phyloP scores from a whole-genome alignment of 2,888 invertebrate genomes.

The Drepana falcataria region DNA sequence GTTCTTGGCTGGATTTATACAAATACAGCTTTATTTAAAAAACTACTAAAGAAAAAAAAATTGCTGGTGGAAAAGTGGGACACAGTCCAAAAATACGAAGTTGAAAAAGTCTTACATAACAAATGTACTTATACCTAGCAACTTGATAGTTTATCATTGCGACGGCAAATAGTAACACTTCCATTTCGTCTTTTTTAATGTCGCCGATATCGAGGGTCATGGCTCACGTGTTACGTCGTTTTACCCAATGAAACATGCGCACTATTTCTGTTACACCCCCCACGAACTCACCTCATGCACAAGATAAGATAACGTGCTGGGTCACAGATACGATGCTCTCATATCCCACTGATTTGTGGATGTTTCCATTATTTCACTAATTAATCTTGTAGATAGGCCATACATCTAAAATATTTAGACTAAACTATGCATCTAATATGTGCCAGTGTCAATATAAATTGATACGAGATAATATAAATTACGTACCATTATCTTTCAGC shows the following conservation, averaged over 20 bases:
- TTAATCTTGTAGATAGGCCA: slow-evolving; percentile 6
- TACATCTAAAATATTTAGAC: slow-evolving; percentile 5
- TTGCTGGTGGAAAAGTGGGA: no score
- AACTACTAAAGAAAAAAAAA: no score
- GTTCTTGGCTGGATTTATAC: no score
- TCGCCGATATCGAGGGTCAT: not conserved
- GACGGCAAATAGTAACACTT: not conserved
- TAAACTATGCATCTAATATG: not conserved
- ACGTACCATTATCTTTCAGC: no score
- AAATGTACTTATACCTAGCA: no score
- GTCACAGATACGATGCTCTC: slow-evolving; percentile 39
- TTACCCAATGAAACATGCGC: slow-evolving; percentile 22
- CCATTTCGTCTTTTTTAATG: not conserved
- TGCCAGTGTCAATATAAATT: not conserved
- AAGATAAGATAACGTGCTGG: slow-evolving; percentile 42
- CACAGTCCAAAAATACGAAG: no score
- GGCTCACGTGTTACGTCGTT: slow-evolving; percentile 18
- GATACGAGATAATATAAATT: no score
- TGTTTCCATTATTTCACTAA: slow-evolving; percentile 38
- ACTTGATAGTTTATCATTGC: no score
- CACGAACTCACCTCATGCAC: slow-evolving; percentile 67
- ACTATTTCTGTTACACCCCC: slow-evolving; percentile 48
- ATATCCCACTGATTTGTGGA: slow-evolving; percentile 37
- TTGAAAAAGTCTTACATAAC: no score
- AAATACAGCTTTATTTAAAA: no score